Evolutionary conservation across 2,113 vertebrate genomes (phyloP).

Genomic region (Xiphophorus maculatus): DNA sequence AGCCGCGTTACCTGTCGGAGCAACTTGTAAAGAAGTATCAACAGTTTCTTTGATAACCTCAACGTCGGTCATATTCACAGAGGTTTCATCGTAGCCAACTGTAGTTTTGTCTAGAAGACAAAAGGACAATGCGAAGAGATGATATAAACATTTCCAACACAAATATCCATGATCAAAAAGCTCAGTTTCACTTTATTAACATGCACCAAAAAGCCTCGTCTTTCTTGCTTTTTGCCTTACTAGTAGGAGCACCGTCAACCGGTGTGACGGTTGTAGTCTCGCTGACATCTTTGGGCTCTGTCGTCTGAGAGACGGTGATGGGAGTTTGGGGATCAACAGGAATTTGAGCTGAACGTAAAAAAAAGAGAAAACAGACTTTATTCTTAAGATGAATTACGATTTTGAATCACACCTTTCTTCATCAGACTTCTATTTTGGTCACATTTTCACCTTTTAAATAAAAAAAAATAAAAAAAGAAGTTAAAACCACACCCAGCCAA

Average conservation of each 20-base stretch:
- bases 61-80: conserved; percentile 23
- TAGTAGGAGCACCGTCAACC: conserved; percentile 31
- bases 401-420: neutral
- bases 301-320: conserved; percentile 26
- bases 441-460: neutral
- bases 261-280: conserved; percentile 25
- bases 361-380: neutral
- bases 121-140: conserved; percentile 5
- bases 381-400: neutral
- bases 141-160: neutral
- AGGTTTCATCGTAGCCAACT: conserved; percentile 43
- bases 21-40: conserved; percentile 5
- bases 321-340: conserved; percentile 16
- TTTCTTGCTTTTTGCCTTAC: conserved; percentile 28
- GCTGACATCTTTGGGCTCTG: conserved; percentile 20
- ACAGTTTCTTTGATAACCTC: conserved; percentile 46
- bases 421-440: neutral
- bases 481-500: neutral
- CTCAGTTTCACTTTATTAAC: no score
- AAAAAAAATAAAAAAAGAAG: neutral
- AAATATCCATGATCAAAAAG: neutral
- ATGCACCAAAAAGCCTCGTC: neutral
- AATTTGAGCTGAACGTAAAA: conserved; percentile 35
- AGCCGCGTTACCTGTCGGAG: conserved; percentile 46
- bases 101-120: conserved; percentile 39